Base-by-base conservation (phyloP, 2,113 vertebrate genomes). In the Patagioenas fasciata region DNA sequence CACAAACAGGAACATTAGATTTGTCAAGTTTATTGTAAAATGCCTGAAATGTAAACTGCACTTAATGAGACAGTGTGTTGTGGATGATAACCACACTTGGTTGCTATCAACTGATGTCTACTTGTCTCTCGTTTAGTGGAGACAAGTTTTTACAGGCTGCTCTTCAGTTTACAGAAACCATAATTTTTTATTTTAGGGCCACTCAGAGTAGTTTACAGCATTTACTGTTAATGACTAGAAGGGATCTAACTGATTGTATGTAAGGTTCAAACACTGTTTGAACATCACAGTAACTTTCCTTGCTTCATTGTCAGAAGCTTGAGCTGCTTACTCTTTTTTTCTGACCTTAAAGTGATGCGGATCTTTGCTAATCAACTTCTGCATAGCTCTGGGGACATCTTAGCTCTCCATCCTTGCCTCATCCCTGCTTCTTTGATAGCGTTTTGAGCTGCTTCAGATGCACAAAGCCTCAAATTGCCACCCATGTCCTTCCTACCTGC, bases 191-290 rank as follows among this genome's bases (percentile, higher is more conserved):
- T 67, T 42, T 50, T 48, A 31, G 29, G 48, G 15, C 14, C 26
- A 38, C 50, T 56, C 70, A 84, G 42, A 57, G 13, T 26, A 31
- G 28, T 73, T 94, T 61, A 50, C 36, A 80, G 34, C 15, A 42
- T 73, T 81, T 67, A 14, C 53, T 67, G 48, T 54, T 89, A 60
- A 42, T 62, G n/a, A 31, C 26, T 67, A 20, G 48, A 91, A 69
- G 36, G 67, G 17, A 5, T 74, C 44, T 87, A 50, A 53, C 10
- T 64, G 38, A 38, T 51, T 0, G 0, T 50, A 10, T 60, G 19
- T 47, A 62, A 74, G 40, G 19, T 19, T 85, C 24, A 86, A 71
- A 34, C 29, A 42, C n/a, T 81, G 13, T 70, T 80, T 38, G 42
- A 86, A 9, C 3, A 1, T 75, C 24, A 5, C 26, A 17, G 34